Base-by-base conservation (phyloP, 2,797 vertebrate species). In the Acrossocheilus fasciatus region DNA sequence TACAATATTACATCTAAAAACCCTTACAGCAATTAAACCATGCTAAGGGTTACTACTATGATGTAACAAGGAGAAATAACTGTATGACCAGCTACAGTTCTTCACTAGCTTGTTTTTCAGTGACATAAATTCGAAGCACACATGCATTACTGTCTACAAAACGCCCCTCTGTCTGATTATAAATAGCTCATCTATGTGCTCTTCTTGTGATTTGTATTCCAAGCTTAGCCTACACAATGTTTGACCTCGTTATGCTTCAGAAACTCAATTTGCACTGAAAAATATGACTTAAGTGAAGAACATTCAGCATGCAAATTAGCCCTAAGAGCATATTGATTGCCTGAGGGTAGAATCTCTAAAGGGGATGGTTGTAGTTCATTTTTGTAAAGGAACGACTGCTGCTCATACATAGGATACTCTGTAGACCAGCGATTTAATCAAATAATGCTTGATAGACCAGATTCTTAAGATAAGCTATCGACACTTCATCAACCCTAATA, bases 271-370 rank as follows among this genome's bases (percentile, higher is more conserved):
- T 74, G 76, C 30, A 17, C 11, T 79, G 57, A 84, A 84, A 87
- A 84, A 57, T 77, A 57, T 82, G 70, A 88, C 43, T 77, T 84
- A 73, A 81, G 74, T 77, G 57, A 57, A 52, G 75, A 66, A 72
- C 50, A 41, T 50, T 86, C 74, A 69, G 36, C 78, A 72, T 87
- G 45, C 47, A 34, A 87, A 70, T 88, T 26, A 82, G 80, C 66
- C 64, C 78, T 75, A 80, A 69, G 59, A 68, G 50, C 68, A 84
- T 87, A 88, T 82, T 87, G 59, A 88, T 73, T 88, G 39, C 20
- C 59, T 57, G 52, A 57, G 69, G 52, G 62, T 17, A 73, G 47
- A 88, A 39, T 50, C 82, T 68, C 81, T 78, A 66, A 82, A 73
- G 75, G 52, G 66, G n/a, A 50, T 73, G 69, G 14, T 34, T 80